Evolutionary conservation across 1,140 invertebrate genomes (phyloP).

Genomic region (Sesamia nonagrioides): DNA sequence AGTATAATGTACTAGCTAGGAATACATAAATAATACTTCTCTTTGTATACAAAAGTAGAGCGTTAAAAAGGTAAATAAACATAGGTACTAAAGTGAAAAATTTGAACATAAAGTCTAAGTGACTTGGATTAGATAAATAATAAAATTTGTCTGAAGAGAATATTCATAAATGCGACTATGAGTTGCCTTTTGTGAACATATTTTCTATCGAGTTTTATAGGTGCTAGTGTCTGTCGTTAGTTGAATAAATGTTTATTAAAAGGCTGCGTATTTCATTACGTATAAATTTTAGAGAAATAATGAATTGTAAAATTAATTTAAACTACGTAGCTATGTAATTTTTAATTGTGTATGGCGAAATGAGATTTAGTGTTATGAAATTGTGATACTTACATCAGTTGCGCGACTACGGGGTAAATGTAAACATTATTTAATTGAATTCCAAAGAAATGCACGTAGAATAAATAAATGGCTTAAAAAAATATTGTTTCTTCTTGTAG

Average conservation of each 20-base stretch:
- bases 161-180: constrained; percentile 7
- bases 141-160: constrained; percentile 5
- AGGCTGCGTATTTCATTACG: constrained; percentile 31
- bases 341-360: not conserved
- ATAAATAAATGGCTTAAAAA: no score
- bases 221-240: constrained; percentile 15
- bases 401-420: not conserved
- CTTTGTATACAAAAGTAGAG: constrained; percentile 19
- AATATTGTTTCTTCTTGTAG: no score
- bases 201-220: constrained; percentile 7
- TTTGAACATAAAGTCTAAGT: constrained; percentile 13
- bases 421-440: constrained; percentile 6
- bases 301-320: constrained; percentile 2
- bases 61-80: constrained; percentile 16
- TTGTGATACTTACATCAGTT: constrained; percentile 20
- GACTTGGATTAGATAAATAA: constrained; percentile 15
- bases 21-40: not conserved
- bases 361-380: constrained; percentile 20
- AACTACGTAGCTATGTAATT: constrained; percentile 21
- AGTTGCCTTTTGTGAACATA: constrained; percentile 12
- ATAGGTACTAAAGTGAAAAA: not conserved
- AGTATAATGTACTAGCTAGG: not conserved
- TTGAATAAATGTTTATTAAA: not conserved
- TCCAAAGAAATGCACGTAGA: not conserved
- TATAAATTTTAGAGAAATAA: not conserved